A percentile compares a stretch with the other conserved stretches of the same genome.
These are phyloP conservation scores for Zophobas atratus DNA, from an alignment of 1,140 invertebrate genomes.

Conservation along the genomic window DNA sequence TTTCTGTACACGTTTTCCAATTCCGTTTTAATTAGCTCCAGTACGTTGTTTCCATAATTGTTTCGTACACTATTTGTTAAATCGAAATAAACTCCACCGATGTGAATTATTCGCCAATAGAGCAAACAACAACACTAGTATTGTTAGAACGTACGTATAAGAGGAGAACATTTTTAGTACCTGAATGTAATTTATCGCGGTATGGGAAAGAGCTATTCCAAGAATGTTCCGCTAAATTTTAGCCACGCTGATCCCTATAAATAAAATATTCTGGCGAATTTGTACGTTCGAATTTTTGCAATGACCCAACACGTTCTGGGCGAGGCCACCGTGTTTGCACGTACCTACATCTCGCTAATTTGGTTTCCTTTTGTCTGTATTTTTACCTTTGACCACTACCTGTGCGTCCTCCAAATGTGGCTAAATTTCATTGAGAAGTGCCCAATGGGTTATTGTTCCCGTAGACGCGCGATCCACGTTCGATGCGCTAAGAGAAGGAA, in stretches of 20 bases:
- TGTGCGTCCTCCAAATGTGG: too few species aligned
- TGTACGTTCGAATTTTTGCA: conserved; percentile 15
- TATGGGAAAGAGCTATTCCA: conserved; percentile 6
- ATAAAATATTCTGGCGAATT: conserved; percentile 26
- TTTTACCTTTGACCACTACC: too few species aligned
- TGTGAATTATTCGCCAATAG: too few species aligned
- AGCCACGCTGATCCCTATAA: conserved; percentile 12
- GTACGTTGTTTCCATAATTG: too few species aligned
- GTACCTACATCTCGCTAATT: neutral
- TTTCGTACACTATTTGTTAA: too few species aligned
- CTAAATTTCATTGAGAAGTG: too few species aligned
- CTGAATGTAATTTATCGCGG: conserved; percentile 1
- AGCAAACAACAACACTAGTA: neutral
- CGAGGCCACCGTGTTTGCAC: conserved; percentile 1
- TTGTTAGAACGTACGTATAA: conserved; percentile 19
- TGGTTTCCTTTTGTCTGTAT: too few species aligned
- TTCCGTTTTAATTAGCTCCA: too few species aligned
- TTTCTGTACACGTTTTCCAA: too few species aligned
- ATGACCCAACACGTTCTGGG: neutral
- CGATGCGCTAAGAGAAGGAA: conserved; percentile 6
- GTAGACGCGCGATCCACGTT: conserved; percentile 2
- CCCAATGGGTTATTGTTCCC: too few species aligned
- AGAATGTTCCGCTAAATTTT: conserved; percentile 30
- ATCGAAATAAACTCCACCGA: too few species aligned
- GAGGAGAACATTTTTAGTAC: conserved; percentile 4